These are phyloP conservation scores for Limenitis camilla DNA, from an alignment of 2,888 invertebrate species.

Conservation along the genomic window DNA sequence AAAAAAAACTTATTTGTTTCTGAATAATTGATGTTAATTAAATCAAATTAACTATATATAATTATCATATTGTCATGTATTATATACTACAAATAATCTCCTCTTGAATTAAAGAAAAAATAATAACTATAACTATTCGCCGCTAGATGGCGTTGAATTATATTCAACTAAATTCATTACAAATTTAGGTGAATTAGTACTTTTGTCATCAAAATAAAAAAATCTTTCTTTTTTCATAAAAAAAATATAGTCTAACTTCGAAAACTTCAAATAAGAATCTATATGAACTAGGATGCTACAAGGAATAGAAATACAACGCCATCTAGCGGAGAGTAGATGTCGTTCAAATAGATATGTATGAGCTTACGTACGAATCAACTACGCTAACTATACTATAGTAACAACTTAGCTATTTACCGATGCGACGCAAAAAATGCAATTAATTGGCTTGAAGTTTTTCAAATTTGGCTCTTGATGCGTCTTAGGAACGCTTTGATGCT, in stretches of 20 bases:
- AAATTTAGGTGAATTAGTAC: too few species aligned
- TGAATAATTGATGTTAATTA: background rate
- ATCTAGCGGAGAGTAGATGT: conserved; percentile 21
- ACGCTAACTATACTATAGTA: conserved; percentile 1
- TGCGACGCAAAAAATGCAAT: background rate
- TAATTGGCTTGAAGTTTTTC: too few species aligned
- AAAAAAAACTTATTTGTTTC: background rate
- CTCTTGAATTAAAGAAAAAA: conserved; percentile 8
- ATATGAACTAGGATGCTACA: too few species aligned
- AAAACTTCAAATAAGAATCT: too few species aligned
- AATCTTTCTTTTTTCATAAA: too few species aligned
- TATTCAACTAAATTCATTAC: background rate
- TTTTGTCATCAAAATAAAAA: too few species aligned
- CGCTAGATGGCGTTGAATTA: conserved; percentile 14
- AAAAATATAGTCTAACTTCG: too few species aligned
- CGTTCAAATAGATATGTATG: conserved; percentile 43
- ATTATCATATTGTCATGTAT: conserved; percentile 55
- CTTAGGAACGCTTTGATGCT: too few species aligned
- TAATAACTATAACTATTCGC: background rate
- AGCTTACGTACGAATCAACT: conserved; percentile 27
- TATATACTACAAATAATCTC: conserved; percentile 31
- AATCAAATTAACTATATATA: conserved; percentile 35
- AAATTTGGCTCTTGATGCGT: too few species aligned
- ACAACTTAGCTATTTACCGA: background rate
- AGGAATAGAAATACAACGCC: background rate